Base-by-base conservation (phyloP, 2,797 vertebrate genomes). In the Thalassophryne amazonica region DNA sequence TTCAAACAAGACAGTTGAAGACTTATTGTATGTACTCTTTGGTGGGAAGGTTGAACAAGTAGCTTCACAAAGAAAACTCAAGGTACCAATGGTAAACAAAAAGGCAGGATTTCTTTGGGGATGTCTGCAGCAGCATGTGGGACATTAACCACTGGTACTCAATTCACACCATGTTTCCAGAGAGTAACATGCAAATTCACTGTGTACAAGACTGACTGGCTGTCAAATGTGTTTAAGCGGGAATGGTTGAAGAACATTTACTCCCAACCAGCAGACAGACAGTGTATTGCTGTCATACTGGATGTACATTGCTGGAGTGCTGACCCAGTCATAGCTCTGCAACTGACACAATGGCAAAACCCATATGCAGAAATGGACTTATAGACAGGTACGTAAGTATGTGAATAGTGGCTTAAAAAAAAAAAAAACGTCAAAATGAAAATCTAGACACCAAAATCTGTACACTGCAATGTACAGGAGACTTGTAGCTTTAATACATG, bases 141-240 rank as follows among this genome's bases (percentile, higher is more conserved):
- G 73, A 71, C 84, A 79, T 72, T 67, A 58, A 65, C 59, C 46
- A 74, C 64, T 37, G 47, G 68, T 71, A 77, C 66, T 78, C 54
- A 36, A 49, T 73, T 69, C 60, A 64, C 73, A 48, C 61, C 20
- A 46, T n/a, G 51, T 49, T 81, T 69, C 74, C 45, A 57, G 68
- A 79, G 80, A n/a, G n/a, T n/a, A n/a, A n/a, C n/a, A n/a, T n/a
- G n/a, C n/a, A n/a, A n/a, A n/a, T n/a, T 22, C 21, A 58, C 40
- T 31, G 38, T 65, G 60, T 30, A 54, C 64, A 49, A 64, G 37
- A 66, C 41, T 21, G 20, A 50, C n/a, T 28, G 45, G 7, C 20
- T 21, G 23, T 21, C 6, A 21, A 6, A 6, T 6, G 3, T 6
- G 23, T 25, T 43, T 22, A 57, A 19, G 30, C 30, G 14, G 60